phyloP scores from a whole-genome alignment of 2,113 vertebrate genomes.

The Pollachius pollachius region DNA sequence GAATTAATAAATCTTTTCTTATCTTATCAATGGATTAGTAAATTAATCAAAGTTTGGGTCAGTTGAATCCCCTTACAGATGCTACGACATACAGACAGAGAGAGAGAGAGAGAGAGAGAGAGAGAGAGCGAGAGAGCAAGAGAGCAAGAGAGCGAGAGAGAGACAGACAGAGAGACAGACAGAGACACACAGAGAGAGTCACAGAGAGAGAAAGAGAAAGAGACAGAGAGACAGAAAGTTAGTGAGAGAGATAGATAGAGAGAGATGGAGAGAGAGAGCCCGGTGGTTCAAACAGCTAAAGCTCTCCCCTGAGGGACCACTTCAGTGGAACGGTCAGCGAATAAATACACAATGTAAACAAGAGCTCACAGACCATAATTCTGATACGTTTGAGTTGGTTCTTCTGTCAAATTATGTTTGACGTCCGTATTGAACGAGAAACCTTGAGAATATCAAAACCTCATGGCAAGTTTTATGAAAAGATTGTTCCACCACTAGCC shows the following conservation, averaged over 20 bases:
- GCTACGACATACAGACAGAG: not conserved
- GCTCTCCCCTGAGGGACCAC: too few relatives aligned
- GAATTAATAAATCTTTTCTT: too few relatives aligned
- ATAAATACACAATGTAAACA: too few relatives aligned
- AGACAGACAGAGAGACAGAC: conserved; percentile 5
- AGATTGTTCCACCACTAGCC: conserved; percentile 47
- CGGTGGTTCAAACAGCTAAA: too few relatives aligned
- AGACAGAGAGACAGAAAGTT: not conserved
- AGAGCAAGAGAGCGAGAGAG: conserved; percentile 13
- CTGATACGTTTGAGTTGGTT: too few relatives aligned
- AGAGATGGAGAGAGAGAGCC: not conserved
- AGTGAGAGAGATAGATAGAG: conserved; percentile 18
- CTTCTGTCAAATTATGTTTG: too few relatives aligned
- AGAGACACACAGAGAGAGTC: too few relatives aligned
- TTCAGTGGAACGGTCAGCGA: too few relatives aligned
- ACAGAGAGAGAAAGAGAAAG: conserved; percentile 17
- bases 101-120: conserved; percentile 20
- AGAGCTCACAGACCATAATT: too few relatives aligned
- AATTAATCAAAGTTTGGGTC: too few relatives aligned
- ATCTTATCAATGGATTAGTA: too few relatives aligned
- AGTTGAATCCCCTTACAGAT: not conserved
- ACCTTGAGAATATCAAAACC: conserved; percentile 28
- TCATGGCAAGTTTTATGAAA: conserved; percentile 36
- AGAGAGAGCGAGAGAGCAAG: not conserved
- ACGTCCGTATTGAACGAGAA: conserved; percentile 47